phyloP scores from a whole-genome alignment of 2,797 vertebrate species.

The Cyclopterus lumpus region DNA sequence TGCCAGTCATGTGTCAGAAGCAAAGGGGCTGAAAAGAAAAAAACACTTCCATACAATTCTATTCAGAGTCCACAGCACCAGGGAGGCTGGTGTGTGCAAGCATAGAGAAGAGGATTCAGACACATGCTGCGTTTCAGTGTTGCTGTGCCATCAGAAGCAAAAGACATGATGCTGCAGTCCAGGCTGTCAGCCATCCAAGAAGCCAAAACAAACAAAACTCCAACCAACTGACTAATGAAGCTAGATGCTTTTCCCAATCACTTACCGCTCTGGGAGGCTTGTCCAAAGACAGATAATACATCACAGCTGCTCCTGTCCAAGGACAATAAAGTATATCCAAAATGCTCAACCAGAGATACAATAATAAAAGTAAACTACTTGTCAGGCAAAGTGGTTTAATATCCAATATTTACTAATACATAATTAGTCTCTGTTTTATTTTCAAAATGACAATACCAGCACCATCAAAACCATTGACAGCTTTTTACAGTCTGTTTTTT shows the following conservation, averaged over 20 bases:
- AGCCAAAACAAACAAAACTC: conserved; percentile 78
- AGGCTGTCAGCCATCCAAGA: conserved; percentile 71
- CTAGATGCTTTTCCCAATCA: conserved; percentile 66
- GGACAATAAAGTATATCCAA: conserved; percentile 39
- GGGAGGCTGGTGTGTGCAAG: conserved; percentile 69
- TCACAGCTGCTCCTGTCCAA: conserved; percentile 57
- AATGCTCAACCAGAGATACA: conserved; percentile 14
- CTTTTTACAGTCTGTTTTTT: conserved; percentile 55
- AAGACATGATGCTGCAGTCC: conserved; percentile 78
- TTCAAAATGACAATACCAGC: conserved; percentile 40
- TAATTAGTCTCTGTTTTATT: conserved; percentile 53
- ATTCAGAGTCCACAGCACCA: conserved; percentile 69
- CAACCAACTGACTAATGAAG: conserved; percentile 71
- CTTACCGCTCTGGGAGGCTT: conserved; percentile 60
- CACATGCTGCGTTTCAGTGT: conserved; percentile 74
- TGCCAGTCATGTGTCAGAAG: conserved; percentile 80
- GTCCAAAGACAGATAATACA: conserved; percentile 67
- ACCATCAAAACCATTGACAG: conserved; percentile 38
- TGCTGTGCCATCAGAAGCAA: conserved; percentile 74
- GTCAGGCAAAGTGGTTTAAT: conserved; percentile 41
- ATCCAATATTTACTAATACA: conserved; percentile 41
- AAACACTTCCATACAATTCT: conserved; percentile 66
- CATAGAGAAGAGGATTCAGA: conserved; percentile 72
- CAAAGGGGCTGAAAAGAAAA: conserved; percentile 55
- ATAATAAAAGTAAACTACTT: conserved; percentile 14